Evolutionary conservation across 2,113 vertebrate genomes (phyloP).

Genomic region (Alouatta palliata): DNA sequence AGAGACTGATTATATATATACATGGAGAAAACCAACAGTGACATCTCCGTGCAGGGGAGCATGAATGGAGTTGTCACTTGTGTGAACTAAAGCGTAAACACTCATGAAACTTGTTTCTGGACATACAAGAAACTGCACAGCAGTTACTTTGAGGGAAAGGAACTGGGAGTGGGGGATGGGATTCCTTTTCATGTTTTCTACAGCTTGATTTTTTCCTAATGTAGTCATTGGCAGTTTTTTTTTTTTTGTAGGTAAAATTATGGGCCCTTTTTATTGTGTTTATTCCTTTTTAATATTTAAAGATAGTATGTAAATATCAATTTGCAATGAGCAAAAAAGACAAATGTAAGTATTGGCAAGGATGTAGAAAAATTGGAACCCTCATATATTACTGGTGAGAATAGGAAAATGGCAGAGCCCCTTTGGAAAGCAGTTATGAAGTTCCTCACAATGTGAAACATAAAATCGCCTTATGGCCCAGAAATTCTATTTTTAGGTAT

Average conservation of each 20-base stretch:
- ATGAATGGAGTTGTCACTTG: too few relatives aligned
- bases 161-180: neutral
- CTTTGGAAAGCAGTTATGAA: neutral
- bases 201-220: neutral
- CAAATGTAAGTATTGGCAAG: neutral
- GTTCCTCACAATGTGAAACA: neutral
- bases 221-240: neutral
- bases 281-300: neutral
- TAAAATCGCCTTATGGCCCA: neutral
- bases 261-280: neutral
- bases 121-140: neutral
- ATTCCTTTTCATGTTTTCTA: neutral
- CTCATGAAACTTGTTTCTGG: neutral
- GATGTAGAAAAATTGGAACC: neutral
- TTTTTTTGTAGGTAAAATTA: neutral
- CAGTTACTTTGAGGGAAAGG: neutral
- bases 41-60: rapidly evolving
- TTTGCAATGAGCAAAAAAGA: neutral
- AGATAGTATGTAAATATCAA: neutral
- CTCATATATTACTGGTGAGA: neutral
- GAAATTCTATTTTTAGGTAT: neutral
- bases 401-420: neutral
- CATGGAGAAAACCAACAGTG: neutral
- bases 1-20: neutral
- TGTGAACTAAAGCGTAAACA: rapidly evolving